Evolutionary conservation across 2,113 vertebrate genomes (phyloP).

Genomic region (Prunella fulvescens): DNA sequence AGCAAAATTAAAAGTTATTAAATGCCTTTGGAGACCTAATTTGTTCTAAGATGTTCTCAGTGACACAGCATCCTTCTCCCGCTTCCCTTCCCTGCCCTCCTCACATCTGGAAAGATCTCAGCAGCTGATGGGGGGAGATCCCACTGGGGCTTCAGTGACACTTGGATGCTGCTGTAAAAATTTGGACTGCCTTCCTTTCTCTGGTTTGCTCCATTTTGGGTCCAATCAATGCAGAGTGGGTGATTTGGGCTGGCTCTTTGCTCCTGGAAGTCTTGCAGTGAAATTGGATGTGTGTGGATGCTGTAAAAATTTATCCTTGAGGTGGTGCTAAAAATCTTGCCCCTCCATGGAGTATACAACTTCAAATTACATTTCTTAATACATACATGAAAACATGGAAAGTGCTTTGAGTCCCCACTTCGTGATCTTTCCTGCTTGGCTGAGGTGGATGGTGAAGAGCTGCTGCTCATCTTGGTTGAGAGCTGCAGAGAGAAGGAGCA

Average conservation of each 20-base stretch:
- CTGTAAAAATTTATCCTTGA: not conserved
- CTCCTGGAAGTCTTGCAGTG: not conserved
- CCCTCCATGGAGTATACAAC: not conserved
- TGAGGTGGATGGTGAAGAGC: not conserved
- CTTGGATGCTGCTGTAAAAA: not conserved
- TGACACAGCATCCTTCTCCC: rapidly evolving
- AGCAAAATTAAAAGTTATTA: not conserved
- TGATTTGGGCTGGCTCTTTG: not conserved
- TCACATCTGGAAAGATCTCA: not conserved
- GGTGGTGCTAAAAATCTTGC: not conserved
- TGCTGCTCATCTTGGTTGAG: not conserved
- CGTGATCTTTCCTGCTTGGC: not conserved
- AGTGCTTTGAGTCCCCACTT: not conserved
- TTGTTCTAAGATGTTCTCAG: not conserved
- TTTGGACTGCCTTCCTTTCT: rapidly evolving
- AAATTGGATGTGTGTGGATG: rapidly evolving
- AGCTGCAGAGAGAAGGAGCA: not conserved
- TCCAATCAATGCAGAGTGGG: not conserved
- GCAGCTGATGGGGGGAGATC: not conserved
- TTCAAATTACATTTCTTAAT: not conserved
- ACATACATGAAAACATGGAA: not conserved
- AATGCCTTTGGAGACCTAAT: not conserved
- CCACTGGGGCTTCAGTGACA: not conserved
- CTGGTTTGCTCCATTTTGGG: not conserved
- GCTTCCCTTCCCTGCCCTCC: not conserved